phyloP scores from a whole-genome alignment of 2,888 invertebrate species.

The Mythimna loreyi region DNA sequence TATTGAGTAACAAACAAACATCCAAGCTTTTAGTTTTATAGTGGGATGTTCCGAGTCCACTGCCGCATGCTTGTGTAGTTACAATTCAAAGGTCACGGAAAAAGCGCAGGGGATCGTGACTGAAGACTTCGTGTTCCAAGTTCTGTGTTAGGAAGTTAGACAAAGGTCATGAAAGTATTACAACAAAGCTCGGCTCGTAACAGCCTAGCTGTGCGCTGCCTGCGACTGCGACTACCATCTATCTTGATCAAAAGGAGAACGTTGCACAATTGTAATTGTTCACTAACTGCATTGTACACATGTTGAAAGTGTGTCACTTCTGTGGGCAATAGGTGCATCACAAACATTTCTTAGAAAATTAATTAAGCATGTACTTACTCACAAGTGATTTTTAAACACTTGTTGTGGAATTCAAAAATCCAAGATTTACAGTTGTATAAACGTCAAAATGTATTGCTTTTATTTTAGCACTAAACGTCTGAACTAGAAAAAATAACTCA shows the following conservation, averaged over 20 bases:
- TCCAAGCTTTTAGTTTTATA: neutral
- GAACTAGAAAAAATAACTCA: conserved; percentile 13
- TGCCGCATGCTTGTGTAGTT: conserved; percentile 10
- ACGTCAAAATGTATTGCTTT: neutral
- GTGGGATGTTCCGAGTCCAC: conserved; percentile 15
- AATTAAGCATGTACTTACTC: neutral
- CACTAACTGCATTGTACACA: conserved; percentile 6
- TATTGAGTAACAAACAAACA: conserved; percentile 18
- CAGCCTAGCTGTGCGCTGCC: conserved; percentile 11
- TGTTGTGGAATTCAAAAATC: neutral
- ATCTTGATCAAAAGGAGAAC: conserved; percentile 34
- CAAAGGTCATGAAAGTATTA: conserved; percentile 50
- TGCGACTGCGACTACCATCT: conserved; percentile 10
- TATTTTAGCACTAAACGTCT: conserved; percentile 15
- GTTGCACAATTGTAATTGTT: conserved; percentile 50
- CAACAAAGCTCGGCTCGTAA: conserved; percentile 33
- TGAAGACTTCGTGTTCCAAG: conserved; percentile 26
- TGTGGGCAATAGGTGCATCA: conserved; percentile 8
- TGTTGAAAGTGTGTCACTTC: conserved; percentile 32
- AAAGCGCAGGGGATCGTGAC: conserved; percentile 50
- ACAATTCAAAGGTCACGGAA: conserved; percentile 30
- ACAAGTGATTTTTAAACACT: neutral
- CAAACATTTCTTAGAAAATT: neutral
- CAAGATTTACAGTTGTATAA: neutral
- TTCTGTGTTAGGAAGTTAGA: conserved; percentile 44